phyloP scores from a whole-genome alignment of 2,113 vertebrate genomes.

The Zeus faber region DNA sequence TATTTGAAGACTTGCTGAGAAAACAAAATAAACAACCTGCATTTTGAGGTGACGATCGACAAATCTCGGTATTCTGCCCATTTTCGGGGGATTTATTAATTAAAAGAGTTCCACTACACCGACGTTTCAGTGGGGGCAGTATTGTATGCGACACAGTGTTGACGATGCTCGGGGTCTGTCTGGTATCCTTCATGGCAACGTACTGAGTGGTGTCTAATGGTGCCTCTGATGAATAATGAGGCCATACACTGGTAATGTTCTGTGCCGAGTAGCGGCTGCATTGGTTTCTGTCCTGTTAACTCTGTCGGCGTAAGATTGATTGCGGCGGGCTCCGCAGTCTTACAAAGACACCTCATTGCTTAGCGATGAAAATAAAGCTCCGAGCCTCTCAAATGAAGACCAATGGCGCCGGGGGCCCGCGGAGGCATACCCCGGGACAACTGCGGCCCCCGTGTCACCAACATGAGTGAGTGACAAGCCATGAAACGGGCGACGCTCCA shows the following conservation, averaged over 20 bases:
- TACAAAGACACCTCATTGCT: conserved; percentile 73
- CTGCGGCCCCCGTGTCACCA: conserved; percentile 25
- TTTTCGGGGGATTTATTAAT: too few species aligned
- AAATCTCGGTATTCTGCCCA: too few species aligned
- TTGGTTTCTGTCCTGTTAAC: conserved; percentile 77
- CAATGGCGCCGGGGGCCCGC: conserved; percentile 46
- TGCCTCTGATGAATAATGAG: conserved; percentile 76
- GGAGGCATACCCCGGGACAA: conserved; percentile 29
- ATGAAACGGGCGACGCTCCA: conserved; percentile 59
- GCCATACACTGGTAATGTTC: conserved; percentile 75
- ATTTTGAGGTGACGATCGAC: too few species aligned
- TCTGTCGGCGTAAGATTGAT: conserved; percentile 71
- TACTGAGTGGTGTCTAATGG: conserved; percentile 71
- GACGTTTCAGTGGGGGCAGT: conserved; percentile 32
- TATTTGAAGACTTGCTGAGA: too few species aligned
- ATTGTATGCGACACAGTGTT: conserved; percentile 46
- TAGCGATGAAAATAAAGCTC: conserved; percentile 69
- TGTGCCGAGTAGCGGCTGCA: conserved; percentile 74
- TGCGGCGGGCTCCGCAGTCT: conserved; percentile 54
- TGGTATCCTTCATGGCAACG: conserved; percentile 22
- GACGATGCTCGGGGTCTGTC: conserved; percentile 2
- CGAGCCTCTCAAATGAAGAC: conserved; percentile 65
- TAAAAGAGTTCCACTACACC: too few species aligned
- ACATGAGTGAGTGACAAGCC: conserved; percentile 68
- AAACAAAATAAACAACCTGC: too few species aligned